A percentile compares a stretch with the other conserved stretches of the same genome.
phyloP scores from a whole-genome alignment of 2,888 invertebrate genomes.

The Caenorhabditis zanzibari region DNA sequence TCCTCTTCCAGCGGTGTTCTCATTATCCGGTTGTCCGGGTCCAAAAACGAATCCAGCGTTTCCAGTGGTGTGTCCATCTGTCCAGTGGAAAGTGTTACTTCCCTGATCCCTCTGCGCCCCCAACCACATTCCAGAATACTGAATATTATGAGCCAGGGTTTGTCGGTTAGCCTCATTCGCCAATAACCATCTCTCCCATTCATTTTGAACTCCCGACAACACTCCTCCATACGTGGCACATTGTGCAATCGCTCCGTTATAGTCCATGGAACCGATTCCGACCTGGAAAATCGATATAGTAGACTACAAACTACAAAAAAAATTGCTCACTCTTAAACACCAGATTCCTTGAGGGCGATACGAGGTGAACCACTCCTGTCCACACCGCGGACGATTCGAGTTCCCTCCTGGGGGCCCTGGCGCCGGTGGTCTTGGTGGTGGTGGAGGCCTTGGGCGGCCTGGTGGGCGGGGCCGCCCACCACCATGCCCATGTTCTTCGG shows the following conservation, averaged over 20 bases:
- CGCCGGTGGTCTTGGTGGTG: constrained; percentile 21
- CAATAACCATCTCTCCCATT: constrained; percentile 12
- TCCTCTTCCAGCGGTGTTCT: constrained; percentile 11
- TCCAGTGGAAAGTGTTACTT: constrained; percentile 37
- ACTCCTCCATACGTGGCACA: constrained; percentile 47
- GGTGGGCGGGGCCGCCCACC: not conserved
- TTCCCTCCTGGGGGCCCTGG: not conserved
- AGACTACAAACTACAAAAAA: not conserved
- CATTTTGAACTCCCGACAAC: constrained; percentile 42
- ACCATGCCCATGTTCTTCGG: constrained; percentile 14
- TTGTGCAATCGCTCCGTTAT: constrained; percentile 33
- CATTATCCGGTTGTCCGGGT: constrained; percentile 41
- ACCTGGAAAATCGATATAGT: too few relatives aligned
- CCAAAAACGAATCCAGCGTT: constrained; percentile 22
- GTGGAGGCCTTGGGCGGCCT: not conserved
- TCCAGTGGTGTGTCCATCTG: constrained; percentile 49
- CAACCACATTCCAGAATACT: constrained; percentile 26
- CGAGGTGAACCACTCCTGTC: constrained; percentile 35
- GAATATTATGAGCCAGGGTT: constrained; percentile 15
- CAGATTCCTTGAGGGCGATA: constrained; percentile 43
- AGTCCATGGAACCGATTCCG: constrained; percentile 43
- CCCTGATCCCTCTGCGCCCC: constrained; percentile 18
- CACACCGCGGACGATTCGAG: constrained; percentile 24
- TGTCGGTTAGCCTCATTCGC: constrained; percentile 29
- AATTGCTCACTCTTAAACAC: constrained; percentile 37